These are phyloP conservation scores for Aethes cnicana DNA, from an alignment of 2,888 invertebrate species.

Conservation along the genomic window DNA sequence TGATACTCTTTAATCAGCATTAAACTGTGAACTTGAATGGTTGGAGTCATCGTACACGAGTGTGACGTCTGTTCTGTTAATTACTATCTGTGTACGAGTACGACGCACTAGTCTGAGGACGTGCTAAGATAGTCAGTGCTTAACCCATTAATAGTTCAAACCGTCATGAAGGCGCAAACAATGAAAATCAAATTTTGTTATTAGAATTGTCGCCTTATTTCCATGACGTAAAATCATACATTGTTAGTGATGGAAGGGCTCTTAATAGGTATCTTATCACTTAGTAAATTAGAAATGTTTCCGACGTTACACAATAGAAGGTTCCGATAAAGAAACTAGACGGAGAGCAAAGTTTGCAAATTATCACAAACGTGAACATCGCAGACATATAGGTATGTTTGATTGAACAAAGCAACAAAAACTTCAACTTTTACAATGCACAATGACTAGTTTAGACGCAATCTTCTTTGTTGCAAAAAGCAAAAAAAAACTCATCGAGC, in stretches of 20 bases:
- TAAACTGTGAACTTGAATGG: neutral
- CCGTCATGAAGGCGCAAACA: too few relatives aligned
- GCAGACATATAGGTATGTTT: neutral
- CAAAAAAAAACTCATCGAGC: slow-evolving; percentile 10
- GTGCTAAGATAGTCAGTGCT: slow-evolving; percentile 1
- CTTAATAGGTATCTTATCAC: slow-evolving; percentile 1
- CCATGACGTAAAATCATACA: too few relatives aligned
- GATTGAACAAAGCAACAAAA: neutral
- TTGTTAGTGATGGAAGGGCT: too few relatives aligned
- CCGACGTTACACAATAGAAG: neutral
- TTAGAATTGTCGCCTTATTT: too few relatives aligned
- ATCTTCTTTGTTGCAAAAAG: slow-evolving; percentile 14
- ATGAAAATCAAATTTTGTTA: too few relatives aligned
- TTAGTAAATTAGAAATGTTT: neutral
- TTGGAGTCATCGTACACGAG: neutral
- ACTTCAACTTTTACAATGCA: too few relatives aligned
- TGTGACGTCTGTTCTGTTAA: neutral
- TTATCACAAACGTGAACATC: neutral
- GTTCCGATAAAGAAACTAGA: neutral
- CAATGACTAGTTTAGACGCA: slow-evolving; percentile 13
- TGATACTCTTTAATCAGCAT: slow-evolving; percentile 13
- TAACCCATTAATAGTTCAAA: slow-evolving; percentile 14
- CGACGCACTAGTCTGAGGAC: neutral
- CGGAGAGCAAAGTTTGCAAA: neutral
- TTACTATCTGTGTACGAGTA: neutral